Percentiles rank a stretch among this genome's conserved stretches.
Conservation (phyloP, 2,888 invertebrate species). For the Agriopis aurantiaria region DNA sequence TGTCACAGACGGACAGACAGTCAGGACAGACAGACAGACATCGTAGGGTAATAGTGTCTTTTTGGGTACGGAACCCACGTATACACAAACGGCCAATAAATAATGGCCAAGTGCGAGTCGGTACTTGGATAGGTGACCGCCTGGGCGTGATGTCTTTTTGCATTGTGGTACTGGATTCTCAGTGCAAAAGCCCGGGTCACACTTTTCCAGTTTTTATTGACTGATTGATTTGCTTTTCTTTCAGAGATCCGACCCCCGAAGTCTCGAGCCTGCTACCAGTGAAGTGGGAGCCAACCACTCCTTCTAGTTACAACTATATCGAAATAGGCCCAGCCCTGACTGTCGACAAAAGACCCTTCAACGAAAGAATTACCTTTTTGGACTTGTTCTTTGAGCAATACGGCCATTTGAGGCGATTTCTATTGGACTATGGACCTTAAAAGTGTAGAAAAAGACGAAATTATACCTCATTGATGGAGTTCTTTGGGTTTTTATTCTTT, state of each 20-base stretch:
- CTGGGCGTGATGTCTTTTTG: too few species aligned
- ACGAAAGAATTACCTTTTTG: slow-evolving; percentile 57
- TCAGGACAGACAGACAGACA: too few species aligned
- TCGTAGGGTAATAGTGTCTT: too few species aligned
- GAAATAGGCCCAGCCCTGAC: slow-evolving; percentile 50
- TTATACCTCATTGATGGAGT: too few species aligned
- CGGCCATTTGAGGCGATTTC: slow-evolving; percentile 13
- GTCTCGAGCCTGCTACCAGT: slow-evolving; percentile 53
- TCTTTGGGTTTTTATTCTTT: neutral
- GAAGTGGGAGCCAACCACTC: slow-evolving; percentile 50
- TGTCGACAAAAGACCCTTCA: slow-evolving; percentile 49
- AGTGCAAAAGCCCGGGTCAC: too few species aligned
- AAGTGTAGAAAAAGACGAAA: neutral
- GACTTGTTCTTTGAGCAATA: slow-evolving; percentile 50
- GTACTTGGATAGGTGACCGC: too few species aligned
- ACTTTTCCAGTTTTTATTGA: too few species aligned
- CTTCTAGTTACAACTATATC: slow-evolving; percentile 42
- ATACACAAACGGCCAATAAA: too few species aligned
- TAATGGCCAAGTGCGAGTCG: too few species aligned
- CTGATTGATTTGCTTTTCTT: slow-evolving; percentile 23
- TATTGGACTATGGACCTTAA: neutral
- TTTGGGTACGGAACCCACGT: too few species aligned
- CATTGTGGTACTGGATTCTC: too few species aligned
- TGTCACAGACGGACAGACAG: too few species aligned
- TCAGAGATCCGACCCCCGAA: slow-evolving; percentile 57